Evolutionary conservation across 2,888 invertebrate genomes (phyloP), one percentile per base, ranked within the genome.

Genomic region (Dendrolimus pini): DNA sequence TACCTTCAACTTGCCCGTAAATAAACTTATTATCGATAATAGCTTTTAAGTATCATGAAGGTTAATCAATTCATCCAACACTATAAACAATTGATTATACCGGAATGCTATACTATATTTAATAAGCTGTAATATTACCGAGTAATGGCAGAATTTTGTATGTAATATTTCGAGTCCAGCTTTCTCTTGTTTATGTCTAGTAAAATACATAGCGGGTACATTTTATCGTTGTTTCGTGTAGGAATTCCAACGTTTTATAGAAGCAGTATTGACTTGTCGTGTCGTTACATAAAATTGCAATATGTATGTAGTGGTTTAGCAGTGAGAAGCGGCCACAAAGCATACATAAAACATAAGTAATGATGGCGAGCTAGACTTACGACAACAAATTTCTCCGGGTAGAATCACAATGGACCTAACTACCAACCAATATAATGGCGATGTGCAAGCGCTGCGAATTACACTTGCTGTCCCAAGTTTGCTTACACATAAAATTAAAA

Each of bases 331-430:
- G 62, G 65, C 66, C 67, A 74, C 75, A 74, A 76, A 72, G 67
- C 72, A 83, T 84, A 80, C 78, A 83, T 85, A 82, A 82, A 82
- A 84, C 81, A 86, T 84, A 72, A 47, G 9, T 12, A 47, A 47
- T 47, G 8, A 74, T 73, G 69, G 61, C 62, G 67, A 67, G 73
- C 69, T 67, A 67, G 67, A 67, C 70, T 72, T 68, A 74, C 73
- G 64, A 67, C 75, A 70, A 68, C 74, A 74, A 84, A 83, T 89
- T 89, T 89, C 89, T 81, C 86, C 77, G 58, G 65, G 71, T 79
- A 83, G 79, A 84, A 83, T 84, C 80, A 83, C 72, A 72, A 60
- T 54, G 68, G 67, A 69, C 66, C 72, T 66, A 68, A 75, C 73
- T 77, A 72, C 77, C 70, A 67, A 75, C 68, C 62, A 6, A 30